These are phyloP conservation scores for Latrodectus hesperus DNA, from an alignment of 2,888 invertebrate genomes.

Conservation along the genomic window DNA sequence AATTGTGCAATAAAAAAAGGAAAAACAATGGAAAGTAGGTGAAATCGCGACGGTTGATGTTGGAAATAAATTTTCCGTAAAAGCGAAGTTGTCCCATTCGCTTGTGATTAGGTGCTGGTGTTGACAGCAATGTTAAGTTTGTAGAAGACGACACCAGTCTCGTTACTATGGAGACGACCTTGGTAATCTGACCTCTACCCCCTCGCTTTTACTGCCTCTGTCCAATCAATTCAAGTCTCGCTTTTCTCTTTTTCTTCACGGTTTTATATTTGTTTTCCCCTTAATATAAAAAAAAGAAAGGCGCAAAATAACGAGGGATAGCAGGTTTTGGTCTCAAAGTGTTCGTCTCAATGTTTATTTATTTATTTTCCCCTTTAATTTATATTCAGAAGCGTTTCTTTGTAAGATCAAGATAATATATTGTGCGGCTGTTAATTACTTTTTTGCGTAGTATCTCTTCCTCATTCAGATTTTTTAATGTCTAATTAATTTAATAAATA, in stretches of 20 bases:
- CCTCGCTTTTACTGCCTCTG: constrained; percentile 31
- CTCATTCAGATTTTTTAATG: too few species aligned
- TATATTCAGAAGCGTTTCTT: not conserved
- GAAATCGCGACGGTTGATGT: constrained; percentile 26
- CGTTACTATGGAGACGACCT: constrained; percentile 56
- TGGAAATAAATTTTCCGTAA: constrained; percentile 44
- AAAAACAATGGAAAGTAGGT: not conserved
- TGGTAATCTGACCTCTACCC: constrained; percentile 58
- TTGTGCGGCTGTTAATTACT: not conserved
- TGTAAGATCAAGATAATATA: not conserved
- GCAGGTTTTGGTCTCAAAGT: constrained; percentile 30
- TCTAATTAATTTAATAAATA: too few species aligned
- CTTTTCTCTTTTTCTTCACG: constrained; percentile 14
- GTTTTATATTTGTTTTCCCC: not conserved
- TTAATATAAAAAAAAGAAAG: not conserved
- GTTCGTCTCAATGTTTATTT: not conserved
- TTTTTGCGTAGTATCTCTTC: not conserved
- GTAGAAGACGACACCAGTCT: constrained; percentile 53
- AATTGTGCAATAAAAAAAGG: constrained; percentile 1
- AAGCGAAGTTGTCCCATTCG: constrained; percentile 46
- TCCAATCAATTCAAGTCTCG: constrained; percentile 59
- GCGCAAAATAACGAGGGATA: constrained; percentile 38
- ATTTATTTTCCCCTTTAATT: not conserved
- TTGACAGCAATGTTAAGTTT: constrained; percentile 41
- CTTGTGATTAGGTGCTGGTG: constrained; percentile 39